Evolutionary conservation across 1,140 invertebrate genomes (phyloP).

Genomic region (Pseudomyrmex sp.): DNA sequence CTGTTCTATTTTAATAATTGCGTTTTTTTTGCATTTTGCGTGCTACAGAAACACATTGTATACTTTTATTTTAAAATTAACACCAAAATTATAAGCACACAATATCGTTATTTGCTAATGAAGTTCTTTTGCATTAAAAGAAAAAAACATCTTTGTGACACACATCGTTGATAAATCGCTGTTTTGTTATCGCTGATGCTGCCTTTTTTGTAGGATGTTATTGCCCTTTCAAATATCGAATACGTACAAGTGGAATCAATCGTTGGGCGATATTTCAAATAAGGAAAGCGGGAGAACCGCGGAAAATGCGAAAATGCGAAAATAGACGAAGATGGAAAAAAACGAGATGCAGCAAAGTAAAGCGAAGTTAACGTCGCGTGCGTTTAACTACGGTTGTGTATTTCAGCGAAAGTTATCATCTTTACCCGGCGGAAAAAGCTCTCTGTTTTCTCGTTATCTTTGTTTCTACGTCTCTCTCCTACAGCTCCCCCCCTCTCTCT

Average conservation of each 20-base stretch:
- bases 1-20: too few relatives aligned
- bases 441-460: not conserved
- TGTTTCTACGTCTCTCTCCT: not conserved
- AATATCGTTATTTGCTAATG: not conserved
- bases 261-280: not conserved
- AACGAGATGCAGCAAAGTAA: constrained; percentile 9
- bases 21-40: too few relatives aligned
- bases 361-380: constrained; percentile 9
- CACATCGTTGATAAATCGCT: too few relatives aligned
- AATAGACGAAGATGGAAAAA: not conserved
- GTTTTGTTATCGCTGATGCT: not conserved
- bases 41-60: not conserved
- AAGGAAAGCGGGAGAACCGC: not conserved
- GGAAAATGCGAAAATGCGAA: not conserved
- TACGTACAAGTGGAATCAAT: constrained; percentile 3
- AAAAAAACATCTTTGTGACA: too few relatives aligned
- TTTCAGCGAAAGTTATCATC: constrained; percentile 75
- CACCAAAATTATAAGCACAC: not conserved
- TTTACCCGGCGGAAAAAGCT: constrained; percentile 56
- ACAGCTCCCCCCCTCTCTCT: too few relatives aligned
- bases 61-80: not conserved
- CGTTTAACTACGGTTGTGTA: constrained; percentile 59
- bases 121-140: too few relatives aligned
- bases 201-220: not conserved
- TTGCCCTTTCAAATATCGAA: constrained; percentile 16